Conservation (phyloP, 2,797 vertebrate species). For the Notolepis coatsorum region DNA sequence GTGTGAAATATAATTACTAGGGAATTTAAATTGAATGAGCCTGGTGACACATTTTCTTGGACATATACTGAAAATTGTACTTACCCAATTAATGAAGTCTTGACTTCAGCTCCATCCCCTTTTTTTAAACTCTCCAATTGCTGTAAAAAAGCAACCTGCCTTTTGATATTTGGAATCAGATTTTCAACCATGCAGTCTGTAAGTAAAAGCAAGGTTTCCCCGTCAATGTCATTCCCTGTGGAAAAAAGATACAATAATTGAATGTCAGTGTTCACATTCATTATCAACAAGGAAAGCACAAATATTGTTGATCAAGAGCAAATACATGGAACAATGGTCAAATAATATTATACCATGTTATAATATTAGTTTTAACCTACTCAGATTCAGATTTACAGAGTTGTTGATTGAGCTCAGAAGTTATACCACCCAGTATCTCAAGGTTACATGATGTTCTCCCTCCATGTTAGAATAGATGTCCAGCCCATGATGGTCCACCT, state of each 20-base stretch:
- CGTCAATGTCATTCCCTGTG: constrained; percentile 10
- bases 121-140: neutral
- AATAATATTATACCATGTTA: too few relatives aligned
- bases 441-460: neutral
- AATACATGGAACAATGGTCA: too few relatives aligned
- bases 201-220: constrained; percentile 16
- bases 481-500: constrained; percentile 10
- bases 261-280: neutral
- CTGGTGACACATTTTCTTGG: too few relatives aligned
- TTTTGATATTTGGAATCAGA: constrained; percentile 9
- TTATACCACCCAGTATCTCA: neutral
- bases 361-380: neutral
- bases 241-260: neutral
- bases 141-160: too few relatives aligned
- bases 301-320: too few relatives aligned
- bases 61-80: neutral
- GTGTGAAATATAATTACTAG: too few relatives aligned
- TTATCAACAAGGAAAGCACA: too few relatives aligned
- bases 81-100: too few relatives aligned
- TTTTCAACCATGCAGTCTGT: constrained; percentile 17
- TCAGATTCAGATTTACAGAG: neutral
- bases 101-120: neutral
- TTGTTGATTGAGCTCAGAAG: neutral
- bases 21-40: too few relatives aligned
- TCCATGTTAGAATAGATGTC: constrained; percentile 8